Base-by-base conservation (phyloP, 2,888 invertebrate genomes). In the Chymomyza procnemis region DNA sequence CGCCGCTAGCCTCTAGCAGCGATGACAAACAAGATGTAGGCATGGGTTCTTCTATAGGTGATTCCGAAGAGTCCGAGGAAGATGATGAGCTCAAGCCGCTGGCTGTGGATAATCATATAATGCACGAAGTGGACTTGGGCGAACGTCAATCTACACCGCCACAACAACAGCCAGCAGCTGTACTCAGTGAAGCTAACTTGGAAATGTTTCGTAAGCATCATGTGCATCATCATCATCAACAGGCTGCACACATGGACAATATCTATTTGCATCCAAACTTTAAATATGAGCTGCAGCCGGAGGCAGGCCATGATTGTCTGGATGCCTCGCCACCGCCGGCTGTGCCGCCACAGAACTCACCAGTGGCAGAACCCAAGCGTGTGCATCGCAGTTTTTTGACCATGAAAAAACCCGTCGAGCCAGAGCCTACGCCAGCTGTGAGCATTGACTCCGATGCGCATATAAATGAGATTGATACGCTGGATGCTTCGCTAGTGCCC, bases 401-500 rank as follows among this genome's bases (percentile, higher is more conserved):
- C 3, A 71, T 89, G 59, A 89, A 87, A 65, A 89, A 88, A 56
- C 69, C 81, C 0, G 59, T 71, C 0, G 79, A 80, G 12, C 21
- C 61, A 0, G 26, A n/a, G 66, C 3, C 64, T 76, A 0, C 67
- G 34, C 34, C 70, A 14, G 69, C 66, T 12, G n/a, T 55, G 19
- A n/a, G 56, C 18, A 58, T 58, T 21, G 64, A 64, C 26, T 50
- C 46, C 6, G 77, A 77, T 57, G 59, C 76, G 3, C 67, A 71
- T 22, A 61, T 75, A 2, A 90, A 88, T 41, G 91, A 90, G 67
- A 89, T 91, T 2, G 91, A 90, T 60, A 84, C 79, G 1, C 70
- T 90, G 22, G 86, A 88, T 74, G 88, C 92, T 0, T 88, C 92
- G 0, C 78, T 91, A 16, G 85, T 91, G 64, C 96, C 96, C 0